Percentiles rank a stretch among this genome's conserved stretches.
Conservation (phyloP, 2,888 invertebrate species). For the Napeogenes sylphis region DNA sequence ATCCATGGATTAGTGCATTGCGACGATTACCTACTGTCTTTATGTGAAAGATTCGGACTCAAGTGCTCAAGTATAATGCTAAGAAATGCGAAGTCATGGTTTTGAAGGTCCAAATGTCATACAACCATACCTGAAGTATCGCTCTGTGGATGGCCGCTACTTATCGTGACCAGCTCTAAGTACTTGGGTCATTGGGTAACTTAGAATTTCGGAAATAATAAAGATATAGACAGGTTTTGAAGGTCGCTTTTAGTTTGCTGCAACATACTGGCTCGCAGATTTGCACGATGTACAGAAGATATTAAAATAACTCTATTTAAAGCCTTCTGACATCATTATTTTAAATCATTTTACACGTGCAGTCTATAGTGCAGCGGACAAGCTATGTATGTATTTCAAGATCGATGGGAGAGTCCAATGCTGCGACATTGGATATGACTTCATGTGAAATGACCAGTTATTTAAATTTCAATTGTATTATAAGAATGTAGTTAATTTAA, state of each 20-base stretch:
- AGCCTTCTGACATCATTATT: not conserved
- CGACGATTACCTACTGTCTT: not conserved
- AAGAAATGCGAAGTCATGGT: conserved; percentile 8
- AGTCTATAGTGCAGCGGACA: not conserved
- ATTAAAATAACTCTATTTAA: not conserved
- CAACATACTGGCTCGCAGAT: not conserved
- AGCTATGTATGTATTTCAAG: too few species aligned
- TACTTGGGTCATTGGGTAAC: not conserved
- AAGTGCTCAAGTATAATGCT: conserved; percentile 15
- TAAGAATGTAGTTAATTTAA: too few species aligned
- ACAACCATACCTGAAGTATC: not conserved
- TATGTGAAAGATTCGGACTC: conserved; percentile 1
- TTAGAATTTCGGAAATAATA: not conserved
- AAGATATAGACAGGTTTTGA: not conserved
- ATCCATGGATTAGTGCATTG: conserved; percentile 16
- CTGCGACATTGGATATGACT: too few species aligned
- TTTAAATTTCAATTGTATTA: too few species aligned
- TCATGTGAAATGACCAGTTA: too few species aligned
- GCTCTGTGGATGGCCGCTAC: not conserved
- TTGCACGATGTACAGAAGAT: not conserved
- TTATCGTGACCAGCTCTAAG: not conserved
- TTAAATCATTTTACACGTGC: not conserved
- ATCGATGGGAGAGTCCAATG: too few species aligned
- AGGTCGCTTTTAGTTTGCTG: not conserved
- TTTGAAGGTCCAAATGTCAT: not conserved